Conservation (phyloP, 2,113 vertebrate species). For the Suncus etruscus region DNA sequence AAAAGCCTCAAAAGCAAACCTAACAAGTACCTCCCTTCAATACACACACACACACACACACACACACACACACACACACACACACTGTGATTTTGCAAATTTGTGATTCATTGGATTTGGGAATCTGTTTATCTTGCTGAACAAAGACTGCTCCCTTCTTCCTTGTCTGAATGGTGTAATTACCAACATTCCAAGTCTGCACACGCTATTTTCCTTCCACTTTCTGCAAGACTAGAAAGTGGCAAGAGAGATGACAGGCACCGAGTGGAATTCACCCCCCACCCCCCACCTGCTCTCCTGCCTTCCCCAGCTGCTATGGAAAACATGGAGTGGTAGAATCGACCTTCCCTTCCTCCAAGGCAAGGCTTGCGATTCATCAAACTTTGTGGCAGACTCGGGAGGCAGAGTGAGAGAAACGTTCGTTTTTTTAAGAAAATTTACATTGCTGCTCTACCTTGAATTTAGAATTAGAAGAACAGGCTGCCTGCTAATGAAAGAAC, state of each 20-base stretch:
- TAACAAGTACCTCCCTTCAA: neutral
- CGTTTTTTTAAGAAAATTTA: neutral
- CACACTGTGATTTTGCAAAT: slow-evolving; percentile 43
- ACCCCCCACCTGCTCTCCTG: neutral
- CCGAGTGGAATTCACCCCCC: neutral
- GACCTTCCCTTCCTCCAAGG: neutral
- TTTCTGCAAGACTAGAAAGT: neutral
- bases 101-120: neutral
- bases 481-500: neutral
- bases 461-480: slow-evolving; percentile 31
- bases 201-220: slow-evolving; percentile 41
- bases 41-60: neutral
- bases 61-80: neutral
- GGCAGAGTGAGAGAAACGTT: neutral
- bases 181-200: slow-evolving; percentile 38
- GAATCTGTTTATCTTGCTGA: slow-evolving; percentile 52
- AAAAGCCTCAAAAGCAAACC: neutral
- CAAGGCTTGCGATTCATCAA: neutral
- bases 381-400: neutral
- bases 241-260: slow-evolving; percentile 21
- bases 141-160: slow-evolving; percentile 62
- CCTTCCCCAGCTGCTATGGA: neutral
- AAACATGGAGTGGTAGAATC: neutral
- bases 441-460: neutral
- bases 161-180: neutral